Base-by-base conservation (phyloP, 2,888 invertebrate species). In the Archips crataeganus region DNA sequence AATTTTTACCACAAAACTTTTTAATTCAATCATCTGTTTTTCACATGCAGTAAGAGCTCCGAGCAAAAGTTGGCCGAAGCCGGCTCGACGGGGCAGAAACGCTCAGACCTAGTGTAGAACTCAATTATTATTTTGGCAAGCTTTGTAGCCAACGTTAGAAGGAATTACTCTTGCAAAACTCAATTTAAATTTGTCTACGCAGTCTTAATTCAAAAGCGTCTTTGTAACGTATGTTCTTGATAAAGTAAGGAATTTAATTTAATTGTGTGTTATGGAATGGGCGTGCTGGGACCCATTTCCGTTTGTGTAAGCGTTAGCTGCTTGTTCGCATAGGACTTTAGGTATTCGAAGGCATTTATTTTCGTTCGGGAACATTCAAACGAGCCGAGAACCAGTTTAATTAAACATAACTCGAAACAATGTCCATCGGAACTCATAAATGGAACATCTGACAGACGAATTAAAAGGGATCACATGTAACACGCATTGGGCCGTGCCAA, bases 41-140 rank as follows among this genome's bases (percentile, higher is more conserved):
- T 15, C 57, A 45, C 36, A 54, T 47, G 15, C 36, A 23, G 13
- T 54, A 47, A 64, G 11, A 13, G 64, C 15, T 23, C 45, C 15
- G 32, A 15, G 47, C 15, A 57, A 73, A 57, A 73, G 57, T 68
- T 68, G 57, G 49, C 49, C 59, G 34, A 34, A n/a, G 36, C 57
- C 9, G 32, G 60, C 61, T 67, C 57, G 57, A 34, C 63, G 8
- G 65, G 42, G 23, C 65, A 15, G 64, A 59, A 70, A 54, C 77
- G 77, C 78, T 77, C 71, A 59, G 76, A 74, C 77, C 77, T 74
- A 79, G 80, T 76, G 78, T 76, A 79, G 79, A 90, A 88, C 85
- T 87, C 87, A 88, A 91, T 92, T 90, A 91, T 90, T 90, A 88
- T 90, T 89, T 90, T 86, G 88, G 87, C 87, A 84, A 83, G 84